Evolutionary conservation across 2,113 vertebrate genomes (phyloP).

Genomic region (Cyanoliseus patagonus): DNA sequence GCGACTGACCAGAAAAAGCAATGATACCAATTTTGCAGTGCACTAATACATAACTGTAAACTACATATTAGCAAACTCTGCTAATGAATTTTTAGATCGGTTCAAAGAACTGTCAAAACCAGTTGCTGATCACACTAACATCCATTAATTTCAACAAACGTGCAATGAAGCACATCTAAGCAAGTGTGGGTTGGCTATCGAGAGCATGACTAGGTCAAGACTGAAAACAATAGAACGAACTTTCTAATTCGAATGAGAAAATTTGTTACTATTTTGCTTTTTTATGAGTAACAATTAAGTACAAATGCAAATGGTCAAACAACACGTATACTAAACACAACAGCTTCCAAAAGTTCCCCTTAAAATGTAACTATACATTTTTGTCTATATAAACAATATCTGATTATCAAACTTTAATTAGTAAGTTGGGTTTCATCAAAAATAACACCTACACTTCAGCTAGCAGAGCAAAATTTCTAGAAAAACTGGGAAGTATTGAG

Average conservation of each 20-base stretch:
- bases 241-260: neutral
- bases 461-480: neutral
- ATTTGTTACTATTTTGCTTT: neutral
- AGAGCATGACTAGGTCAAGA: neutral
- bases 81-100: neutral
- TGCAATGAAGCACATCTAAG: neutral
- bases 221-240: neutral
- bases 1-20: conserved; percentile 83
- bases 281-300: neutral
- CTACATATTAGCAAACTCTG: neutral
- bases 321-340: neutral
- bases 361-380: neutral
- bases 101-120: neutral
- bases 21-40: conserved; percentile 75
- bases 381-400: neutral
- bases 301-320: neutral
- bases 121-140: neutral
- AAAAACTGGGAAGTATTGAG: neutral
- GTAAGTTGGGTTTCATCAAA: neutral
- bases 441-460: neutral
- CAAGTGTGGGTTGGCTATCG: neutral
- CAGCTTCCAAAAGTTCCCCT: neutral
- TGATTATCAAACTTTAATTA: neutral
- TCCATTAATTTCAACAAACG: neutral
- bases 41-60: neutral